Conservation (phyloP, 2,113 vertebrate genomes). For the Raja brachyura region DNA sequence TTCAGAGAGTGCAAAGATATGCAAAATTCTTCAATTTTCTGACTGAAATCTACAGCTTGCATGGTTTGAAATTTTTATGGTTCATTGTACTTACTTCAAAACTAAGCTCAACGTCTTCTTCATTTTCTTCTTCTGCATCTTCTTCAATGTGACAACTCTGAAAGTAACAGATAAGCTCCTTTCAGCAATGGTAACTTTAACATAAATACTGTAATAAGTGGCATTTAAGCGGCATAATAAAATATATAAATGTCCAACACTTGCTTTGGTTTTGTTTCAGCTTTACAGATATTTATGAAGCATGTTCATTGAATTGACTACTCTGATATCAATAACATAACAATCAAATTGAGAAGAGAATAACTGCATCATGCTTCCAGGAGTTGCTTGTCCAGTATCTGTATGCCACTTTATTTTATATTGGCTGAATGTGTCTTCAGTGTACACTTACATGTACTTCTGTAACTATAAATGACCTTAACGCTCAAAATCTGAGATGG, state of each 20-base stretch:
- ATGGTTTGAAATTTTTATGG: not conserved
- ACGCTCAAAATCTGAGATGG: not conserved
- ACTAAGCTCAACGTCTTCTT: constrained; percentile 64
- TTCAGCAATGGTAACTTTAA: not conserved
- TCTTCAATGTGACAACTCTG: constrained; percentile 85
- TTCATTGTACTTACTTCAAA: constrained; percentile 69
- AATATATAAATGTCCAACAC: not conserved
- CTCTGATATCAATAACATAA: not conserved
- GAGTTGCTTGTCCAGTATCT: not conserved
- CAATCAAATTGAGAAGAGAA: not conserved
- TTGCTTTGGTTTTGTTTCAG: not conserved
- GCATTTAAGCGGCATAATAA: not conserved
- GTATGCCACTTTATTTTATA: not conserved
- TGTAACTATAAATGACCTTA: not conserved
- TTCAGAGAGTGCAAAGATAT: not conserved
- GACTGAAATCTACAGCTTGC: not conserved
- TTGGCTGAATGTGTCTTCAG: not conserved
- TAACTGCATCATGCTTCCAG: not conserved
- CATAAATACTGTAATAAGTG: not conserved
- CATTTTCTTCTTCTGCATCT: constrained; percentile 52
- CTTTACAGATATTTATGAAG: not conserved
- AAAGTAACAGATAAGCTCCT: not conserved
- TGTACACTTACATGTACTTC: not conserved
- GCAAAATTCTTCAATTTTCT: not conserved
- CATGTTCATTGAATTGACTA: not conserved